Base-by-base conservation (phyloP, 2,797 vertebrate genomes). In the Micromesistius poutassou region DNA sequence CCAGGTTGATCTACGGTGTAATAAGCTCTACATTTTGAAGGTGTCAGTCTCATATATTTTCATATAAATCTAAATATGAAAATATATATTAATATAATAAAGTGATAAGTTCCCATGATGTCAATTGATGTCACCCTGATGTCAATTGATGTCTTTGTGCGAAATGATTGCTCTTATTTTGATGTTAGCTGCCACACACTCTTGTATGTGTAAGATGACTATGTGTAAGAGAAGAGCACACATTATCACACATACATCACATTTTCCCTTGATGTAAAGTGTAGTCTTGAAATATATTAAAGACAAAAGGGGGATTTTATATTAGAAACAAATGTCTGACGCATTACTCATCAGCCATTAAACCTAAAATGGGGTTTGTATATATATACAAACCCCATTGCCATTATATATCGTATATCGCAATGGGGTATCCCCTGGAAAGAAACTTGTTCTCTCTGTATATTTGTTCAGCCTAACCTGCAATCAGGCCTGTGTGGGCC, bases 101-200 rank as follows among this genome's bases (percentile, higher is more conserved):
- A 68, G 7, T 28, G 9, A 68, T 3, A 2, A 16, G 12, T 13
- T 42, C 12, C 12, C 13, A 16, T 42, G 40, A 42, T 42, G 14
- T 42, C 40, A 42, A 42, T 66, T 72, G 9, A 79, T 77, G 75
- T 46, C 78, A 62, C 9, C 40, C 14, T 76, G 83, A 66, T 30
- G 77, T 74, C 73, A 81, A 36, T 86, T 82, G 71, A 70, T 77
- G 42, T 55, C 42, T 36, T 3, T 0, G 35, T 84, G 81, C 80
- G 80, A 86, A 81, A 80, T 82, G 80, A 84, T 55, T 30, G 76
- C 31, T 30, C 16, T 31, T 19, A 38, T 38, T 38, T 38, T 38
- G 36, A 38, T 38, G 36, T 38, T 38, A 38, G 36, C 36, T 38
- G 36, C 36, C 71, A 36, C 71, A 72, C 71, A 36, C 71, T 73